Evolutionary conservation across 2,113 vertebrate species (phyloP).

Genomic region (Leuciscus idus): DNA sequence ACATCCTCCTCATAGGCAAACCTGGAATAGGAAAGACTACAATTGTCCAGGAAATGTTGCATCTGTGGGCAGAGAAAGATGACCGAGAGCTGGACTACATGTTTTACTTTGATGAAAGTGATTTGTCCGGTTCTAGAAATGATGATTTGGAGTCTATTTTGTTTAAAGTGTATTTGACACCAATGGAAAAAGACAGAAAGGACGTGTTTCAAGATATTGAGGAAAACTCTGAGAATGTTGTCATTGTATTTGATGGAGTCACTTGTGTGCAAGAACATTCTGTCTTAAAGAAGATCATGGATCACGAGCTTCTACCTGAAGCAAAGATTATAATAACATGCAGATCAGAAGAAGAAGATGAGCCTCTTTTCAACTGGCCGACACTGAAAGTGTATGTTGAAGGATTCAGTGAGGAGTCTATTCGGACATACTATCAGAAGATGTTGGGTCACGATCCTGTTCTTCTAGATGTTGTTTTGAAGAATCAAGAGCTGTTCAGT

Average conservation of each 20-base stretch:
- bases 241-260: conserved; percentile 52
- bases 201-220: conserved; percentile 50
- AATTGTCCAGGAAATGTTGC: conserved; percentile 42
- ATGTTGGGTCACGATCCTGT: conserved; percentile 33
- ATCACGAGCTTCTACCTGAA: conserved; percentile 35
- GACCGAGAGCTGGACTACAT: conserved; percentile 36
- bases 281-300: conserved; percentile 21
- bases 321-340: conserved; percentile 58
- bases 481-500: conserved; percentile 56
- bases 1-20: conserved; percentile 55
- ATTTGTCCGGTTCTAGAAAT: not conserved
- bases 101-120: conserved; percentile 57
- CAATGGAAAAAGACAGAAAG: conserved; percentile 17
- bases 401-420: conserved; percentile 52
- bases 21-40: conserved; percentile 61
- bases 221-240: conserved; percentile 50
- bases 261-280: not conserved
- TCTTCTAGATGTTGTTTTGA: conserved; percentile 34
- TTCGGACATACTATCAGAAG: conserved; percentile 48
- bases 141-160: conserved; percentile 45
- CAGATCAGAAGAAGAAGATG: conserved; percentile 43
- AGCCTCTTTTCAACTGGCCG: conserved; percentile 16
- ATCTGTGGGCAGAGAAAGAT: conserved; percentile 44
- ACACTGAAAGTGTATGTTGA: conserved; percentile 42
- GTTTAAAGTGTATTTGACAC: conserved; percentile 40